Evolutionary conservation across 2,113 vertebrate genomes (phyloP).

Genomic region (Tauraco erythrolophus): DNA sequence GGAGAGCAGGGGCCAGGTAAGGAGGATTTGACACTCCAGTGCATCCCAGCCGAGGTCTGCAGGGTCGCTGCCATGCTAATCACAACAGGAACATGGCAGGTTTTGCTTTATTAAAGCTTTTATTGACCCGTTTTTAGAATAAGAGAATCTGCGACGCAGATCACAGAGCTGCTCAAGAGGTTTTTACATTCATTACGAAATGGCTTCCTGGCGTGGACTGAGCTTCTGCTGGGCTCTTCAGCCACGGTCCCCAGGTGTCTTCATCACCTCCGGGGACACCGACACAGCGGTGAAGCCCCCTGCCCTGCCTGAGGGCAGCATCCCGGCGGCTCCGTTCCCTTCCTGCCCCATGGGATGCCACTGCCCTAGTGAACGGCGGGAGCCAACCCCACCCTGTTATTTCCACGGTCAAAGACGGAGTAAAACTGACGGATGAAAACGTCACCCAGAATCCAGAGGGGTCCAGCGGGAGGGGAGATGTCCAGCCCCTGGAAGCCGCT

Average conservation of each 20-base stretch:
- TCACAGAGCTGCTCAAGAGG: background rate
- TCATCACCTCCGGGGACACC: background rate
- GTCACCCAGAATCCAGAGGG: slow-evolving; percentile 81
- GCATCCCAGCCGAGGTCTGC: background rate
- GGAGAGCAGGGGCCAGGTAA: background rate
- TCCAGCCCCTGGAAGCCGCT: slow-evolving; percentile 77
- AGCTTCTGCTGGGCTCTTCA: background rate
- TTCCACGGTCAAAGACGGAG: slow-evolving; percentile 79
- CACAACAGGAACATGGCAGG: rapidly evolving
- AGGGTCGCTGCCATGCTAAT: background rate
- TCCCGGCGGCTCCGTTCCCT: rapidly evolving
- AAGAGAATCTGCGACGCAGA: background rate
- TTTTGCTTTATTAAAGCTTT: background rate
- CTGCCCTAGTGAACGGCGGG: slow-evolving; percentile 30
- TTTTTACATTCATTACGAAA: background rate
- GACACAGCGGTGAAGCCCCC: background rate
- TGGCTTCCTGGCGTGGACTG: rapidly evolving
- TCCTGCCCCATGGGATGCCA: background rate
- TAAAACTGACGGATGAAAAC: slow-evolving; percentile 82
- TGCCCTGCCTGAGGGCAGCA: background rate
- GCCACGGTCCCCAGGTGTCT: background rate
- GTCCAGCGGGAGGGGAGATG: slow-evolving; percentile 66
- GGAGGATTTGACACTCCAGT: background rate
- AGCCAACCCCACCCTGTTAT: slow-evolving; percentile 80
- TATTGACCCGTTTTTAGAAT: background rate